Conservation (phyloP, 2,113 vertebrate genomes). For the Tor tambroides region DNA sequence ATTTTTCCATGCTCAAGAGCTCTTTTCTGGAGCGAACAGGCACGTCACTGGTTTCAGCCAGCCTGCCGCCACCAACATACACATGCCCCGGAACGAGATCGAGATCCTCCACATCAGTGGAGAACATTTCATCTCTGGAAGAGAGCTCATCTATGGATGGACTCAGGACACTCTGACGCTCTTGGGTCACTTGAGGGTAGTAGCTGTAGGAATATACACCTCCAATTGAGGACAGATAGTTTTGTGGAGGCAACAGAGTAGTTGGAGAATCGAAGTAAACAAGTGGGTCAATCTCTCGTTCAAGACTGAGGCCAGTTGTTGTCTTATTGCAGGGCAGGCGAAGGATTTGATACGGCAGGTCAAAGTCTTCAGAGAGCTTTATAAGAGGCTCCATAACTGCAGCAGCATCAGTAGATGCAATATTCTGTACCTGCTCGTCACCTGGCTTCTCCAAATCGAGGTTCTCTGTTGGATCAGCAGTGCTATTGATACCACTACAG, state of each 20-base stretch:
- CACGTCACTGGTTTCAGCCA: conserved; percentile 38
- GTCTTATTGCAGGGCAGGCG: conserved; percentile 58
- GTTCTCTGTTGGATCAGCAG: conserved; percentile 1
- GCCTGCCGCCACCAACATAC: conserved; percentile 47
- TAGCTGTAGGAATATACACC: conserved; percentile 52
- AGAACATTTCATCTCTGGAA: conserved; percentile 66
- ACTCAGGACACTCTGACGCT: conserved; percentile 65
- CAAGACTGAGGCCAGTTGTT: conserved; percentile 50
- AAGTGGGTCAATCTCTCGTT: conserved; percentile 51
- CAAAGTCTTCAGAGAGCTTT: conserved; percentile 38
- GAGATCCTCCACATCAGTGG: conserved; percentile 63
- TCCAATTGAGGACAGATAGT: conserved; percentile 48
- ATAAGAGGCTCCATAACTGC: conserved; percentile 37
- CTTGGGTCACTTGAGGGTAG: conserved; percentile 59
- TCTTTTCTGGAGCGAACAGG: background rate
- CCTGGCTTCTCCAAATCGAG: conserved; percentile 6
- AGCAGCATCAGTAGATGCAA: background rate
- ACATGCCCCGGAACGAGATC: conserved; percentile 52
- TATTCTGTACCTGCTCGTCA: conserved; percentile 1
- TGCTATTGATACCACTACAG: background rate
- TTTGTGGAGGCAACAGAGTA: conserved; percentile 38
- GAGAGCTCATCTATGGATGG: conserved; percentile 66
- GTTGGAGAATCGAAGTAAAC: conserved; percentile 49
- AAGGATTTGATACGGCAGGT: conserved; percentile 60
- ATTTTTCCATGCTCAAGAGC: conserved; percentile 11